These are phyloP conservation scores for Sminthurinus aureus DNA, from an alignment of 2,888 invertebrate genomes.

Conservation along the genomic window DNA sequence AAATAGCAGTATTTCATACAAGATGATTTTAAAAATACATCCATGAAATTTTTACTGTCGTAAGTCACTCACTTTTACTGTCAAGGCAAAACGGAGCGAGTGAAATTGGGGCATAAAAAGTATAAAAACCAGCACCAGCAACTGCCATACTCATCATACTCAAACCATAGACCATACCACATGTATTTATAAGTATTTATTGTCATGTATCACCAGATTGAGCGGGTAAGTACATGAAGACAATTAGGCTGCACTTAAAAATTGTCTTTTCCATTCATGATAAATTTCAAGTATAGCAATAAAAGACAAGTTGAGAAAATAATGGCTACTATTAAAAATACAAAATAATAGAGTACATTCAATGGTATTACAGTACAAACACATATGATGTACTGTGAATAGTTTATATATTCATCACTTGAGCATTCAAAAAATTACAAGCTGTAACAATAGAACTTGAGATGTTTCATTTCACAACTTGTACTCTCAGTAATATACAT, in stretches of 20 bases:
- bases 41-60: neutral
- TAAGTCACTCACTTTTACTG: slow-evolving; percentile 8
- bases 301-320: neutral
- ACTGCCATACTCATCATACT: neutral
- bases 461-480: no score
- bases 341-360: no score
- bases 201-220: neutral
- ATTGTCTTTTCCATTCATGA: neutral
- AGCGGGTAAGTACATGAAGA: neutral
- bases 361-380: no score
- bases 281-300: neutral
- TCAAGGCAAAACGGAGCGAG: neutral
- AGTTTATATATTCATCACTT: no score
- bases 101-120: slow-evolving; percentile 5
- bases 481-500: no score
- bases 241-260: neutral
- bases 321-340: no score
- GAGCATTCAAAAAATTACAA: no score
- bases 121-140: neutral
- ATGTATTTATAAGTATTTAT: neutral
- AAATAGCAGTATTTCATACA: neutral
- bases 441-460: no score
- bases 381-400: no score
- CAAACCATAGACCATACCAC: neutral
- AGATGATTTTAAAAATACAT: neutral